phyloP scores from a whole-genome alignment of 2,113 vertebrate genomes.

The Alethe castanea region DNA sequence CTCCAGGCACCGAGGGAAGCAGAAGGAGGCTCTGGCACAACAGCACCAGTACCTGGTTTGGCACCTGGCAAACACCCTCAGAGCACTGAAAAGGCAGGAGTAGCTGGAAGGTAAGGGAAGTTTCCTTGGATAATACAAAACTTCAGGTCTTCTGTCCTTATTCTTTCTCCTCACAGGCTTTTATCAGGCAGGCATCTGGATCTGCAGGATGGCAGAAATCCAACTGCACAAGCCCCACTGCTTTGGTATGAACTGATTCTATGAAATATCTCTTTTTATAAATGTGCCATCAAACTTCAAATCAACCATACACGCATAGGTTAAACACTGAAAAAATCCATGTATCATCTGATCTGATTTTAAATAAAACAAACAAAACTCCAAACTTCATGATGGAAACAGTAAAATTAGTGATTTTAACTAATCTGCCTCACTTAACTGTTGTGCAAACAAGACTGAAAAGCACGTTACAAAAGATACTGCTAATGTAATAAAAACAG shows the following conservation, averaged over 20 bases:
- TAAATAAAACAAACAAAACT: background rate
- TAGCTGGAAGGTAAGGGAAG: background rate
- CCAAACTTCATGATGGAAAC: background rate
- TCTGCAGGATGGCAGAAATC: background rate
- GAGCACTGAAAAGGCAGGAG: too few relatives aligned
- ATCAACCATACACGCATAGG: accelerated
- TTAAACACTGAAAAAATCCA: background rate
- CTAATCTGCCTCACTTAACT: background rate
- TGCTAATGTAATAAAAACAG: background rate
- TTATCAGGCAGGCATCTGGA: background rate
- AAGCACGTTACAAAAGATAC: background rate
- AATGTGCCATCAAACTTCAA: background rate
- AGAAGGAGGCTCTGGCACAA: background rate
- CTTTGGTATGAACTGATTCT: background rate
- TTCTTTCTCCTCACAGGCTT: background rate
- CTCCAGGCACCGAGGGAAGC: background rate
- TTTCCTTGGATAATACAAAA: background rate
- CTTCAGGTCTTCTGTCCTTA: background rate
- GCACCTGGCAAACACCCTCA: background rate
- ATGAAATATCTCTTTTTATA: background rate
- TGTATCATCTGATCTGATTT: background rate
- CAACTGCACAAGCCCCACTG: background rate
- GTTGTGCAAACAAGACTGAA: background rate
- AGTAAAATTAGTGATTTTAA: background rate
- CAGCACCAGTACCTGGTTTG: accelerated